Evolutionary conservation across 2,797 vertebrate genomes (phyloP).

Genomic region (Pseudochirops cupreus): DNA sequence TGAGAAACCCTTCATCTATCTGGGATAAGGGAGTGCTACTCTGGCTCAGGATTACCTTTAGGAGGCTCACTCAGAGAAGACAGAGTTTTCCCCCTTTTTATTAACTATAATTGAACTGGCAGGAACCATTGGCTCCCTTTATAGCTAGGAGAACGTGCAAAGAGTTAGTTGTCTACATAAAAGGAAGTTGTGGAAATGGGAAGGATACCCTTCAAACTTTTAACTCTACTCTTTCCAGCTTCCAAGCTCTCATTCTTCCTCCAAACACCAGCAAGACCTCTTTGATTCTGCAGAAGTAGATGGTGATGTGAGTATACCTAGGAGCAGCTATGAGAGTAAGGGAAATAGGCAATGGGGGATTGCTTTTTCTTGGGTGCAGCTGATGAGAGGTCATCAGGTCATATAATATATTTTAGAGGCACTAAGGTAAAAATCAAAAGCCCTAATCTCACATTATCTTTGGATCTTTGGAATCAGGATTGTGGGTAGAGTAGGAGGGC

Average conservation of each 20-base stretch:
- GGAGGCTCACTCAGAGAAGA: neutral
- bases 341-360: neutral
- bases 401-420: neutral
- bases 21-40: neutral
- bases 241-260: constrained; percentile 70
- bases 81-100: neutral
- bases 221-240: constrained; percentile 78
- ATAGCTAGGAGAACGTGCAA: neutral
- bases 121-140: neutral
- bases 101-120: neutral
- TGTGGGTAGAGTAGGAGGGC: neutral
- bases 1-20: neutral
- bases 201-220: constrained; percentile 8
- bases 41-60: neutral
- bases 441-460: neutral
- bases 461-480: neutral
- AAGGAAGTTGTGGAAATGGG: neutral
- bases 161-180: neutral
- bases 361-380: constrained; percentile 20
- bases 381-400: neutral
- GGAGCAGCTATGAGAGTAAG: neutral
- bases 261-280: constrained; percentile 85
- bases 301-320: constrained; percentile 69
- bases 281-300: constrained; percentile 84
- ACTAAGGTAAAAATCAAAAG: neutral